Evolutionary conservation across 2,797 vertebrate genomes (phyloP), one percentile per base, ranked within the genome.

Genomic region (Parotocinclus haroldoi): DNA sequence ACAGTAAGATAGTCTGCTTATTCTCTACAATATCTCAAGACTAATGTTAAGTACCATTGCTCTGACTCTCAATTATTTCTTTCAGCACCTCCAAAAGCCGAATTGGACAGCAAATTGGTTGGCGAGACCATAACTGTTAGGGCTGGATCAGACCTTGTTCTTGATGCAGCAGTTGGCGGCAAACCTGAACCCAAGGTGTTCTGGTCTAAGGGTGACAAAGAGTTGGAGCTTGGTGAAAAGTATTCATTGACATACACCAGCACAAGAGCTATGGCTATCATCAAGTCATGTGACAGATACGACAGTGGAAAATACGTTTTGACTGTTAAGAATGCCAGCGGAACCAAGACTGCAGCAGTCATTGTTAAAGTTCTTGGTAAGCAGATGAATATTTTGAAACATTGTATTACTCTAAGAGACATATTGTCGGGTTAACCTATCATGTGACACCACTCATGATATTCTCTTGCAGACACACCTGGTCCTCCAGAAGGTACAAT

Each of bases 181-280:
- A 99, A 99, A 90, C 97, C 97, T 75, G 95, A 99, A 83, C 97
- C 97, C 52, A 96, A 93, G n/a, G 97, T 99, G 8, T 94, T 93
- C 84, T 99, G 97, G 97, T 89, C 95, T 9, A 99, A 98, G 87
- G 93, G 92, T 13, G 95, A 99, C 39, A 96, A 90, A 75, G 93
- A 96, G 71, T 77, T 99, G 80, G 96, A 99, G 37, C 81, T 91
- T 0, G 94, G 95, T 78, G 96, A 99, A 77, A 99, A 99, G 79
- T 91, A 96, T 70, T 95, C 95, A n/a, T 82, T 99, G 75, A 98
- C 98, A 46, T 99, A 99, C 74, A 98, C 95, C 1, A 87, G 91
- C 80, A 97, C 94, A 74, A 91, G 93, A 83, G 97, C 97, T 58
- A 93, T 96, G 82, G 96, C 91, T 36, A 85, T 99, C 72, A 93